Conservation (phyloP, 1,140 invertebrate genomes). For the Eulimnadia texana region DNA sequence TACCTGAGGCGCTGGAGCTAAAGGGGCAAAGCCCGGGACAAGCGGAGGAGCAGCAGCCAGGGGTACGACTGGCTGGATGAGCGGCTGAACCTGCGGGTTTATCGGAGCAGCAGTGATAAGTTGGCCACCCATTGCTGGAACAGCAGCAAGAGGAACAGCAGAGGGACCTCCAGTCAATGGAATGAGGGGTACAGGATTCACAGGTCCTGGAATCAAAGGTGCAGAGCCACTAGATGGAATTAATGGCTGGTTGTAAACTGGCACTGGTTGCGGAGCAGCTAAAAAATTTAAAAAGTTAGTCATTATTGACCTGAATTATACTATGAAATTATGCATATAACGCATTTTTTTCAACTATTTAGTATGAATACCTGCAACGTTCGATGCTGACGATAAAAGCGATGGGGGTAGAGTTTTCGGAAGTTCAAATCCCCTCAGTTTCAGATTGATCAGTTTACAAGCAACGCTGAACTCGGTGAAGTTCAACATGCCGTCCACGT, state of each 20-base stretch:
- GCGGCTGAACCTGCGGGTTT: constrained; percentile 23
- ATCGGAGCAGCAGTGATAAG: constrained; percentile 23
- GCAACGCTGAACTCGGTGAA: constrained; percentile 94
- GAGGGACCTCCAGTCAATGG: neutral
- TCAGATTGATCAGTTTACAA: constrained; percentile 90
- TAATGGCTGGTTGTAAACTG: neutral
- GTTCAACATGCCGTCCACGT: constrained; percentile 93
- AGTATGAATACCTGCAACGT: neutral
- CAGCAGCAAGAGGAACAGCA: constrained; percentile 1
- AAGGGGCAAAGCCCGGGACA: neutral
- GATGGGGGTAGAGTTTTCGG: constrained; percentile 67
- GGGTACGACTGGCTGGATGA: neutral
- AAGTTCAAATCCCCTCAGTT: constrained; percentile 77
- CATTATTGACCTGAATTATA: no score
- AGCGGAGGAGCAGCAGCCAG: neutral
- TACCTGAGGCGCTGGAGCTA: neutral
- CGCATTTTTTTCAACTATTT: neutral
- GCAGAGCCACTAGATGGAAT: no score
- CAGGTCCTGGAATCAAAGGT: neutral
- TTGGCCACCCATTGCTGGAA: neutral
- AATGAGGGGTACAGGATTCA: neutral
- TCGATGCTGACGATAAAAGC: constrained; percentile 29
- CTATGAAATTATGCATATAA: neutral
- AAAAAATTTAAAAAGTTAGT: neutral
- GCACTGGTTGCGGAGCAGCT: neutral